phyloP scores from a whole-genome alignment of 1,140 invertebrate species.

The Bombus sibiricus region DNA sequence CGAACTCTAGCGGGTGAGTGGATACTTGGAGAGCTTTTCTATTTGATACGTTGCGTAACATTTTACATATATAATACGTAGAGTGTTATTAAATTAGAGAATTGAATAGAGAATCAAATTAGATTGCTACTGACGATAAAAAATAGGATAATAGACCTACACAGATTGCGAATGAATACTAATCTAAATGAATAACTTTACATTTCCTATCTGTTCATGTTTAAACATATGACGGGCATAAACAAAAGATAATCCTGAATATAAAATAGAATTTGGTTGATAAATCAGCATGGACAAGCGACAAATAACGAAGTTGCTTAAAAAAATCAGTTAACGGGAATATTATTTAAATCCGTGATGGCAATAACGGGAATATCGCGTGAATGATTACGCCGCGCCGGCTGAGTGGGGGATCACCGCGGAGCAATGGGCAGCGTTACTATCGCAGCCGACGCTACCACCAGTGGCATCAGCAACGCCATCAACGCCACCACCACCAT shows the following conservation, averaged over 20 bases:
- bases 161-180: too few species aligned
- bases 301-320: neutral
- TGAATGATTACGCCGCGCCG: slow-evolving; percentile 61
- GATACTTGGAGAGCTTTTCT: neutral
- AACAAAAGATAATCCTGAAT: neutral
- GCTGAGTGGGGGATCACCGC: slow-evolving; percentile 12
- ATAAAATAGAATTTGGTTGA: neutral
- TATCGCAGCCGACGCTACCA: slow-evolving; percentile 30
- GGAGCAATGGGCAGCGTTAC: slow-evolving; percentile 31
- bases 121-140: too few species aligned
- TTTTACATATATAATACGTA: too few species aligned
- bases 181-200: too few species aligned
- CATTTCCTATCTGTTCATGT: too few species aligned
- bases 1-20: neutral
- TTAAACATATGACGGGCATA: neutral
- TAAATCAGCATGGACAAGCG: neutral
- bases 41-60: neutral
- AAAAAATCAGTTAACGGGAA: slow-evolving; percentile 70
- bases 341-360: slow-evolving; percentile 71
- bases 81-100: too few species aligned
- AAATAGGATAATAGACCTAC: too few species aligned
- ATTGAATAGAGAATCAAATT: too few species aligned
- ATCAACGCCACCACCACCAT: slow-evolving; percentile 48
- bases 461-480: slow-evolving; percentile 41
- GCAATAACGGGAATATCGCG: slow-evolving; percentile 66